phyloP scores from a whole-genome alignment of 2,113 vertebrate species.

The Columba livia region DNA sequence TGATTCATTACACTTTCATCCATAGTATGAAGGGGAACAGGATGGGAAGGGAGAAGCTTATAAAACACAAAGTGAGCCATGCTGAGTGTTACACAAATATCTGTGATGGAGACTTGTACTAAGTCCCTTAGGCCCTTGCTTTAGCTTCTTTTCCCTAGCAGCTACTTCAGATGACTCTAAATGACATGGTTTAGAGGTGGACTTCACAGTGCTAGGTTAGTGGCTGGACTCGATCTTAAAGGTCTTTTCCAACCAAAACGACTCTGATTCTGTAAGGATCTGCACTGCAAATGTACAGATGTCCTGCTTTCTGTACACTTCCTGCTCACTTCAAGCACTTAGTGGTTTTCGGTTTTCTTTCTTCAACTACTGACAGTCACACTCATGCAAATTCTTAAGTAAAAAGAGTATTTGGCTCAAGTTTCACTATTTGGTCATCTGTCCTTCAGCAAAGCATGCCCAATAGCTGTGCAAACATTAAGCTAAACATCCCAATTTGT shows the following conservation, averaged over 20 bases:
- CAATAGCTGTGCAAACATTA: neutral
- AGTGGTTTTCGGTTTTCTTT: neutral
- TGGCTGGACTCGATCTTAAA: too few relatives aligned
- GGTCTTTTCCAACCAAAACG: too few relatives aligned
- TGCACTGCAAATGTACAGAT: neutral
- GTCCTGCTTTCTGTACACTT: neutral
- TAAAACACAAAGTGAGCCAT: neutral
- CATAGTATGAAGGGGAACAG: rapidly evolving
- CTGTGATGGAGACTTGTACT: neutral
- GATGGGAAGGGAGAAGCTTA: neutral
- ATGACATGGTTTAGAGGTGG: neutral
- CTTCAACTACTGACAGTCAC: neutral
- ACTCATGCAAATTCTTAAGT: neutral
- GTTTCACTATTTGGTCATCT: neutral
- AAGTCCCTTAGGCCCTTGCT: neutral
- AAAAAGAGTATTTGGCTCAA: neutral
- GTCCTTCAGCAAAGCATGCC: neutral
- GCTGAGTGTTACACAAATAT: neutral
- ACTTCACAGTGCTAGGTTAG: too few relatives aligned
- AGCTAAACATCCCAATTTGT: neutral
- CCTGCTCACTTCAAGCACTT: neutral
- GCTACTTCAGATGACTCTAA: neutral
- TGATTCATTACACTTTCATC: neutral
- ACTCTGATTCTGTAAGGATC: neutral
- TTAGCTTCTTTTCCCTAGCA: neutral